Evolutionary conservation across 2,113 vertebrate genomes (phyloP).

Genomic region (Carassius gibelio): DNA sequence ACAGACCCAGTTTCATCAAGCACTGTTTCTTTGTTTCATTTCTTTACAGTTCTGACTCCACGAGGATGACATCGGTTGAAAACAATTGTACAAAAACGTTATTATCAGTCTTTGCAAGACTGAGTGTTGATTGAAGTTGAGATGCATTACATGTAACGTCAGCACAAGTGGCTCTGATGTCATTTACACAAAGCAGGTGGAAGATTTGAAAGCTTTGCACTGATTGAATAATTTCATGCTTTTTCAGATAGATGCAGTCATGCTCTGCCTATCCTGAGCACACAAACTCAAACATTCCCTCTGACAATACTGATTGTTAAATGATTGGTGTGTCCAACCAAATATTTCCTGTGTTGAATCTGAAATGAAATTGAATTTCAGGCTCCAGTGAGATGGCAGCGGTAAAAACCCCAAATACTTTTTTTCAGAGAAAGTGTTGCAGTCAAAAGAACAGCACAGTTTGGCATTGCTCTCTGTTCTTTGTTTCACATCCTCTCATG

Average conservation of each 20-base stretch:
- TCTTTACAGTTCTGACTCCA: background rate
- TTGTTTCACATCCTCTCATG: constrained; percentile 37
- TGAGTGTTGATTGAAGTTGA: constrained; percentile 3
- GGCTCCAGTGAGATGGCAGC: constrained; percentile 67
- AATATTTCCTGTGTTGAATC: constrained; percentile 65
- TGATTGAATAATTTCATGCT: constrained; percentile 30
- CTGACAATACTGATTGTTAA: constrained; percentile 70
- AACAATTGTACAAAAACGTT: background rate
- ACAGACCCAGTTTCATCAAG: background rate
- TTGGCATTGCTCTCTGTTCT: constrained; percentile 54
- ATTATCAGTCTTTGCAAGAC: background rate
- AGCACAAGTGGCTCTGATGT: constrained; percentile 10
- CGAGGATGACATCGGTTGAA: background rate
- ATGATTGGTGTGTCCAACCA: constrained; percentile 65
- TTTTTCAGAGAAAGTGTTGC: constrained; percentile 64
- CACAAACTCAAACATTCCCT: constrained; percentile 21
- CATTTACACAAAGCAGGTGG: constrained; percentile 15
- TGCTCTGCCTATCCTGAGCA: background rate
- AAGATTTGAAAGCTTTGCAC: constrained; percentile 10
- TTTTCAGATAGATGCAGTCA: constrained; percentile 26
- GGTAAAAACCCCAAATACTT: constrained; percentile 60
- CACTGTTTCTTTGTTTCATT: background rate
- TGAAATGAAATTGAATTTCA: constrained; percentile 71
- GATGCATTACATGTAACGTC: constrained; percentile 7
- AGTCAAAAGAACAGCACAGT: constrained; percentile 66